Base-by-base conservation (phyloP, 2,113 vertebrate genomes). In the Deroptyus accipitrinus region DNA sequence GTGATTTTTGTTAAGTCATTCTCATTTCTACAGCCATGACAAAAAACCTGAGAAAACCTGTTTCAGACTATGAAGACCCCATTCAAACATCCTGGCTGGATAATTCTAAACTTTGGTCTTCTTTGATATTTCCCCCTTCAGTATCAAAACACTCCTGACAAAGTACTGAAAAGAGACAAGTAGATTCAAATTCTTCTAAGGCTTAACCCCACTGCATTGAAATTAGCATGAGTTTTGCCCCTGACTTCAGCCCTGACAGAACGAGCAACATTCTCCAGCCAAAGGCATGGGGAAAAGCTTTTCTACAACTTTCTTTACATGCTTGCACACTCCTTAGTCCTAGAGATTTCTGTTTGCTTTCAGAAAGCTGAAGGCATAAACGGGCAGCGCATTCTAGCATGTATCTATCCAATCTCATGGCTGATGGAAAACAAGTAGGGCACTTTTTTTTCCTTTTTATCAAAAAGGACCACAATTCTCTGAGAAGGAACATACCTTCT, bases 191-290 rank as follows among this genome's bases (percentile, higher is more conserved):
- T 94, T 92, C 77, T 74, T 69, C 72, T 85, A 69, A 84, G 87
- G 94, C 91, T 95, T 97, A 80, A 94, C 82, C 92, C 82, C 41
- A 66, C 35, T 0, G 6, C 84, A 93, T 83, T 91, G 91, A 96
- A 72, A 92, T 89, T 64, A 30, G 48, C 67, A 3, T 37, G 67
- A 94, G 64, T 90, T 96, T 90, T 94, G 92, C 94, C 93, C 92
- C 85, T 84, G 84, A 94, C 96, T 96, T 96, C 82, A 96, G 90
- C 76, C 76, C 88, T 96, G 69, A 93, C 83, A 95, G 90, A 95
- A 67, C 11, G 1, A 88, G 85, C 37, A 87, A 89, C 83, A 52
- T 52, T 69, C 86, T 57, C 17, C 23, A 68, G 81, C 90, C 90
- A 85, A 84, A 92, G 25, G 22, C 48, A 52, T 27, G n/a, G 75